Evolutionary conservation across 2,888 invertebrate species (phyloP).

Genomic region (Pegoplata infirma): DNA sequence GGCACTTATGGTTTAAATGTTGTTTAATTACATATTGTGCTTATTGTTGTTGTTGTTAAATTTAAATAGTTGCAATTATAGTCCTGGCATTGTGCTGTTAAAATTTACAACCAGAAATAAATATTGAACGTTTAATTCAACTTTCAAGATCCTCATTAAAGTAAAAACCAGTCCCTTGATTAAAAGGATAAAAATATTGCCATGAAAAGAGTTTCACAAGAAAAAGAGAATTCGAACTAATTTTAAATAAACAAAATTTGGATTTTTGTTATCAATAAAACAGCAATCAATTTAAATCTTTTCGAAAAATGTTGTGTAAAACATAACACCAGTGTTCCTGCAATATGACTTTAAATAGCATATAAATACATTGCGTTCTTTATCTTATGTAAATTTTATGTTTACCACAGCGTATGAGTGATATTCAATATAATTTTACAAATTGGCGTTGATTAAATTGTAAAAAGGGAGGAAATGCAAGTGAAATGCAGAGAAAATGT

Average conservation of each 20-base stretch:
- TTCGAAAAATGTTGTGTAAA: too few relatives aligned
- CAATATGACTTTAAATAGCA: background rate
- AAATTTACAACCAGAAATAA: slow-evolving; percentile 34
- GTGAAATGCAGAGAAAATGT: background rate
- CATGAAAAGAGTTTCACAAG: too few relatives aligned
- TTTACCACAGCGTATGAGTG: slow-evolving; percentile 52
- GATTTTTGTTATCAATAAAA: too few relatives aligned
- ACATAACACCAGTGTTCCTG: too few relatives aligned
- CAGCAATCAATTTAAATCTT: too few relatives aligned
- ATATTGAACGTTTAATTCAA: slow-evolving; percentile 49
- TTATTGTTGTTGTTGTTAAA: slow-evolving; percentile 28
- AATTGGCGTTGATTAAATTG: slow-evolving; percentile 48
- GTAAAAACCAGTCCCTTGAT: too few relatives aligned
- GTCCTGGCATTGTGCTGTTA: slow-evolving; percentile 18
- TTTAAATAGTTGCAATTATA: slow-evolving; percentile 42
- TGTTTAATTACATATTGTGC: slow-evolving; percentile 44
- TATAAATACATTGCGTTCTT: background rate
- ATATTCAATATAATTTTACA: slow-evolving; percentile 54
- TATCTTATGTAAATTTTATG: slow-evolving; percentile 4
- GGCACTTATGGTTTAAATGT: slow-evolving; percentile 42
- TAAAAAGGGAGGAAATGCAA: background rate
- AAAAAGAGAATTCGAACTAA: too few relatives aligned
- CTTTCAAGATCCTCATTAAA: slow-evolving; percentile 36
- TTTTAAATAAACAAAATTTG: too few relatives aligned
- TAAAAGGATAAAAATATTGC: too few relatives aligned